Evolutionary conservation across 2,797 vertebrate species (phyloP).

Genomic region (Triplophysa yarkandensis): DNA sequence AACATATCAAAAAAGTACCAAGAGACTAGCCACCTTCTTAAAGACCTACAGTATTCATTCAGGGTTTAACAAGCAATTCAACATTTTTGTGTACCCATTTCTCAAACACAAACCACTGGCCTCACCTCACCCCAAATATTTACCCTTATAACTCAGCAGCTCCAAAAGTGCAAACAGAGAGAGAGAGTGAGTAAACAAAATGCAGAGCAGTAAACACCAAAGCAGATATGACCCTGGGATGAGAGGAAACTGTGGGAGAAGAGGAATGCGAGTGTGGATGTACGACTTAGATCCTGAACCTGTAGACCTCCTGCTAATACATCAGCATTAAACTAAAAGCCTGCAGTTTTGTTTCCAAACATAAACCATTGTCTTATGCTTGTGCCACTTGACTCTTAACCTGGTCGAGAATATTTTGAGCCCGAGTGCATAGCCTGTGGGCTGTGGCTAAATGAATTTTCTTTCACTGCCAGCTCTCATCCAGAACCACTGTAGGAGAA

Average conservation of each 20-base stretch:
- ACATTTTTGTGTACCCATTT: constrained; percentile 8
- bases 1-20: too few relatives aligned
- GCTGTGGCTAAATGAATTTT: constrained; percentile 49
- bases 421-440: constrained; percentile 40
- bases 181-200: neutral
- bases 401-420: constrained; percentile 29
- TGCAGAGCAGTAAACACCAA: neutral
- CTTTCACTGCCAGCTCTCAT: constrained; percentile 56
- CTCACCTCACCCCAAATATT: constrained; percentile 37
- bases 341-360: constrained; percentile 4
- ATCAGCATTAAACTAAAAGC: neutral
- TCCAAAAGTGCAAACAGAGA: constrained; percentile 44
- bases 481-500: constrained; percentile 62
- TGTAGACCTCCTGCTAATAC: neutral
- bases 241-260: neutral
- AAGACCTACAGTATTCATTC: too few relatives aligned
- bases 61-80: constrained; percentile 9
- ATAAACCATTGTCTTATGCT: constrained; percentile 2
- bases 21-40: too few relatives aligned
- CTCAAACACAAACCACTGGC: neutral
- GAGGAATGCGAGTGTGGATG: constrained; percentile 60
- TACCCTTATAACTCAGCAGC: constrained; percentile 27
- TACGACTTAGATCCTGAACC: constrained; percentile 55
- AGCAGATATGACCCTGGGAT: constrained; percentile 3
- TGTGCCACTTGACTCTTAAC: constrained; percentile 28